Percentiles rank a stretch among this genome's conserved stretches.
These are phyloP conservation scores for Lamellibrachia luymesi DNA, from an alignment of 1,140 invertebrate genomes.

Conservation along the genomic window DNA sequence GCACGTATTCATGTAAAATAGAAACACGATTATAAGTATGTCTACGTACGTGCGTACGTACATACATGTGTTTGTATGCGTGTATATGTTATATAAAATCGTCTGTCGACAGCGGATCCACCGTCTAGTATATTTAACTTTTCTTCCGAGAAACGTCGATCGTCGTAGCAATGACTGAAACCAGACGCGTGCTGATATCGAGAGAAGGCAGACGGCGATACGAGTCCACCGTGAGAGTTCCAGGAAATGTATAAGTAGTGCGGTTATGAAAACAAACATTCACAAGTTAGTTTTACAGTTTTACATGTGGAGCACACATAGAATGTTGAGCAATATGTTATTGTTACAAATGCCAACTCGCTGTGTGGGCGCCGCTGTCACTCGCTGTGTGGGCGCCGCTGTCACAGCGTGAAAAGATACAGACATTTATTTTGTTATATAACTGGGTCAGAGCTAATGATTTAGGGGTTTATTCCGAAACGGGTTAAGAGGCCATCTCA, in stretches of 20 bases:
- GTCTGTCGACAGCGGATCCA: background rate
- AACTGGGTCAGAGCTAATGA: background rate
- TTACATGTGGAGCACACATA: background rate
- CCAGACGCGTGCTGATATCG: background rate
- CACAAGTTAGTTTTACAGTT: background rate
- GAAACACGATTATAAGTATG: background rate
- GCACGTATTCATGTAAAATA: background rate
- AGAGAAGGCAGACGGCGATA: background rate
- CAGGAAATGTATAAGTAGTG: background rate
- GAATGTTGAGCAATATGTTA: background rate
- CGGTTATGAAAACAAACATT: background rate
- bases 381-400: background rate
- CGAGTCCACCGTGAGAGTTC: background rate
- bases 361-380: background rate
- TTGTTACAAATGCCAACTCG: background rate
- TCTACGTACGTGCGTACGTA: background rate
- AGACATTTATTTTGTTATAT: background rate
- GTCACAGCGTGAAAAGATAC: background rate
- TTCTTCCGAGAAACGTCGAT: background rate
- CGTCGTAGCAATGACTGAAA: background rate
- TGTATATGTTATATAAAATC: background rate
- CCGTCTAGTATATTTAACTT: background rate
- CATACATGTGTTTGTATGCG: background rate
- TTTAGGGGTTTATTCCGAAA: background rate
- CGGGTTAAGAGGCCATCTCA: too few species aligned